Evolutionary conservation across 1,140 invertebrate species (phyloP).

Genomic region (silkworm (Bombyx mori)): DNA sequence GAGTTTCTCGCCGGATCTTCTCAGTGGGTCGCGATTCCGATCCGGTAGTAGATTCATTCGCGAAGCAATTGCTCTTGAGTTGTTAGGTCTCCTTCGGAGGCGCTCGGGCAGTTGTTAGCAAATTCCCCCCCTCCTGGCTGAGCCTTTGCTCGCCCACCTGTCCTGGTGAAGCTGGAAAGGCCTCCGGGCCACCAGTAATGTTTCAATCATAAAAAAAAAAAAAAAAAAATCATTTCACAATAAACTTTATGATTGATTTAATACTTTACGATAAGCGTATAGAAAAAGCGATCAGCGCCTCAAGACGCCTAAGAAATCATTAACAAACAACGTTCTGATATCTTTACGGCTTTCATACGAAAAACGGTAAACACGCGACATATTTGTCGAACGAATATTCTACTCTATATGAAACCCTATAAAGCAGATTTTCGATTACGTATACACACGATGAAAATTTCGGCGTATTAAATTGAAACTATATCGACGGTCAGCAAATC

Average conservation of each 20-base stretch:
- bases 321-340: slow-evolving; percentile 33
- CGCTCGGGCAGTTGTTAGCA: too few species aligned
- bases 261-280: slow-evolving; percentile 11
- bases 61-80: too few species aligned
- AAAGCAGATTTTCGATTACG: slow-evolving; percentile 26
- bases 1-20: too few species aligned
- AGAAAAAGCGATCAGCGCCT: slow-evolving; percentile 13
- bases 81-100: too few species aligned
- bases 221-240: too few species aligned
- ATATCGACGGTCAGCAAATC: slow-evolving; percentile 68
- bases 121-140: too few species aligned
- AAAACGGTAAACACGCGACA: slow-evolving; percentile 11
- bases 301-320: slow-evolving; percentile 24
- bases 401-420: slow-evolving; percentile 14
- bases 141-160: too few species aligned
- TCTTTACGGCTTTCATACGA: slow-evolving; percentile 8
- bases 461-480: slow-evolving; percentile 66
- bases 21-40: too few species aligned
- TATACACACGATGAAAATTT: slow-evolving; percentile 53
- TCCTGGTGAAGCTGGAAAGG: too few species aligned
- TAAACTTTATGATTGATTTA: slow-evolving; percentile 12
- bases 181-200: too few species aligned
- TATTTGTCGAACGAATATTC: slow-evolving; percentile 7
- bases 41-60: too few species aligned
- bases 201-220: too few species aligned